Percentiles rank a stretch among this genome's conserved stretches.
phyloP scores from a whole-genome alignment of 64 coral and sea anemone species.

The Pachyseris speciosa region DNA sequence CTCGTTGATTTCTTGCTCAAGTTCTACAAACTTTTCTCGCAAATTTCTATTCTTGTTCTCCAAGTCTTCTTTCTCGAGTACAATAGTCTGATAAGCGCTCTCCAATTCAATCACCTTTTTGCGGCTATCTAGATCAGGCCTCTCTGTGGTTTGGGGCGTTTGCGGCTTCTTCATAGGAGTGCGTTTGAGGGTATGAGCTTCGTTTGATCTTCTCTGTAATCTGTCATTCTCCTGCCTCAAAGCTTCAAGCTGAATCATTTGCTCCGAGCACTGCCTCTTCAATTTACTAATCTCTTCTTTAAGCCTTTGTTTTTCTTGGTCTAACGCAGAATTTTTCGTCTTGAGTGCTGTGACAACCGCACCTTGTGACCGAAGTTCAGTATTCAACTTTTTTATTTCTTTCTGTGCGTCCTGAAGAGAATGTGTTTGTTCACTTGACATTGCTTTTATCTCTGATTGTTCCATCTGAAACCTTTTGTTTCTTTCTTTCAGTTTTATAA shows the following conservation, averaged over 20 bases:
- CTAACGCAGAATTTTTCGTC: not conserved
- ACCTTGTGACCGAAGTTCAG: not conserved
- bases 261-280: constrained; percentile 22
- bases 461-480: not conserved
- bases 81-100: not conserved
- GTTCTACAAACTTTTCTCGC: not conserved
- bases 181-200: not conserved
- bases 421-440: not conserved
- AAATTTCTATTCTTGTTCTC: constrained; percentile 4
- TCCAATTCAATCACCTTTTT: constrained; percentile 7
- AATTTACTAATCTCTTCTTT: not conserved
- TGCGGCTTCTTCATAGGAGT: not conserved
- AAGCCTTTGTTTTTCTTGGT: constrained; percentile 13
- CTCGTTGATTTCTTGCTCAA: not conserved
- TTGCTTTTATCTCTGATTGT: not conserved
- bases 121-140: not conserved
- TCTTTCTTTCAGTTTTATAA: constrained; percentile 4
- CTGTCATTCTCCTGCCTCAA: constrained; percentile 27
- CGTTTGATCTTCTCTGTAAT: not conserved
- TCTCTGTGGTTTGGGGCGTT: not conserved
- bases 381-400: constrained; percentile 6
- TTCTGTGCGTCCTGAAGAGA: not conserved
- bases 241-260: constrained; percentile 17
- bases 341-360: not conserved
- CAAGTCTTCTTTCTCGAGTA: constrained; percentile 12